Evolutionary conservation across 1,140 invertebrate genomes (phyloP).

Genomic region (Sycophila sp.): DNA sequence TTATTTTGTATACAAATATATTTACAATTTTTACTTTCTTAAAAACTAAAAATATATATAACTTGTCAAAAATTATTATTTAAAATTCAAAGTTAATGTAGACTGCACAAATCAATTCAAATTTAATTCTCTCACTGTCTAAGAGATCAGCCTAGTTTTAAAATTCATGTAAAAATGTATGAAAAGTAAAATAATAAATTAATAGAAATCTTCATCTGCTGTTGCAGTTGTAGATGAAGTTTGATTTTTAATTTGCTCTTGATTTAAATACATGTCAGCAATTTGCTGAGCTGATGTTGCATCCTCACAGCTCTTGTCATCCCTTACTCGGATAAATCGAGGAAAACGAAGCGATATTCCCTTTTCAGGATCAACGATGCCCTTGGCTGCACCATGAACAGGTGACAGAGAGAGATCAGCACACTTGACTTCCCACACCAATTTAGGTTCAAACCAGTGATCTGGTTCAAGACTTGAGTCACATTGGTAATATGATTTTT

Average conservation of each 20-base stretch:
- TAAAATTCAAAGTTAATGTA: no score
- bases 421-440: constrained; percentile 99
- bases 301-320: constrained; percentile 94
- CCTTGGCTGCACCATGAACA: constrained; percentile 88
- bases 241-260: constrained; percentile 92
- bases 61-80: background rate
- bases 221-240: constrained; percentile 49
- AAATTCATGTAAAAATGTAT: background rate
- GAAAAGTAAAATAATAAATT: constrained; percentile 36
- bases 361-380: constrained; percentile 89
- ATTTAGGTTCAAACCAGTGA: constrained; percentile 92
- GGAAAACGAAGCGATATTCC: constrained; percentile 98
- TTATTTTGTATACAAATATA: background rate
- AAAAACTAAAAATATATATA: background rate
- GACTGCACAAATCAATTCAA: no score
- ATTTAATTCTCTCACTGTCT: no score
- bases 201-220: constrained; percentile 78
- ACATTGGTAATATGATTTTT: constrained; percentile 89
- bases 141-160: background rate
- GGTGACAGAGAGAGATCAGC: constrained; percentile 98
- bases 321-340: constrained; percentile 89
- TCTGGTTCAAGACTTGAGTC: constrained; percentile 85
- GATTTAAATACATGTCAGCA: constrained; percentile 83
- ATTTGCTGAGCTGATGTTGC: constrained; percentile 93
- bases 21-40: background rate